These are phyloP conservation scores for Pitta sordida DNA, from an alignment of 2,113 vertebrate species.

Conservation along the genomic window DNA sequence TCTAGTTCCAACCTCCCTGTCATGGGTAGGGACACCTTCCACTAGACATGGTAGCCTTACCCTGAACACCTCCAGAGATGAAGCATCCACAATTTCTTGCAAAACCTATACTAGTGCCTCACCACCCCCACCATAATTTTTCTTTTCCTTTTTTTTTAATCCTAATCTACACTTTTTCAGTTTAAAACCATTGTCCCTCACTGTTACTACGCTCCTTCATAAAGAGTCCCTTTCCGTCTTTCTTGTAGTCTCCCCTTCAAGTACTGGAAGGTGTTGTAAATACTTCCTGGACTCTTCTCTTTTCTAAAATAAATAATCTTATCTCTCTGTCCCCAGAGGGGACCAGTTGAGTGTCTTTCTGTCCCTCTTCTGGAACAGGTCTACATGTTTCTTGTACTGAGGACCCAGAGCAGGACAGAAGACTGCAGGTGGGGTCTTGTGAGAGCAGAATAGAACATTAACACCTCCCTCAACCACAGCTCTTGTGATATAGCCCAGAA, in stretches of 20 bases:
- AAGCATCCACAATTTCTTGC: background rate
- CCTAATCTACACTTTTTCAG: background rate
- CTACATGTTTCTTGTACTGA: background rate
- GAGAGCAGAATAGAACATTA: background rate
- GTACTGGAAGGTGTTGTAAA: background rate
- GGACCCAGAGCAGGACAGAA: background rate
- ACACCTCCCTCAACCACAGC: rapidly evolving
- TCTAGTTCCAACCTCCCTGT: background rate
- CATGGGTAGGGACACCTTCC: background rate
- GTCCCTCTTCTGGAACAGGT: background rate
- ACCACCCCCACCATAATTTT: rapidly evolving
- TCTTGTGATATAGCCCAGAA: background rate
- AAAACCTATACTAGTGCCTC: background rate
- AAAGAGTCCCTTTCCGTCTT: background rate
- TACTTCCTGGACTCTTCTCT: background rate
- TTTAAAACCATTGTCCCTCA: background rate
- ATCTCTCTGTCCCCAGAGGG: background rate
- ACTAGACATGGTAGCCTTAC: background rate
- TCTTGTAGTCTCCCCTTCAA: background rate
- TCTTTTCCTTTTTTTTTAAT: background rate
- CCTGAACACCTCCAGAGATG: background rate
- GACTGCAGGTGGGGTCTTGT: rapidly evolving
- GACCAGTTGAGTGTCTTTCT: background rate
- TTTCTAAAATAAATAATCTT: background rate
- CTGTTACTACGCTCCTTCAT: background rate